Conservation (phyloP, 2,888 invertebrate genomes). For the Sycophila texana region DNA sequence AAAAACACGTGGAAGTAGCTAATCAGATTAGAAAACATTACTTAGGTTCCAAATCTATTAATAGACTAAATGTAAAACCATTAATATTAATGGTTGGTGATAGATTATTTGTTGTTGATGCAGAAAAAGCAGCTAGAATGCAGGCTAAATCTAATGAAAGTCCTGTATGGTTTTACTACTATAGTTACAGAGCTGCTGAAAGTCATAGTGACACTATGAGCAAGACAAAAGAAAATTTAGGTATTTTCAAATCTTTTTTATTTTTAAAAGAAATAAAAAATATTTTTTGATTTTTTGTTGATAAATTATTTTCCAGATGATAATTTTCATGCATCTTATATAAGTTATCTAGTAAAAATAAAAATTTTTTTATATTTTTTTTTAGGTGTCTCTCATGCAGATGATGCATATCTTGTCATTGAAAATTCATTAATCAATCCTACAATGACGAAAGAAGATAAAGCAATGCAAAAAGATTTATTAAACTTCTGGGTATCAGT, state of each 20-base stretch:
- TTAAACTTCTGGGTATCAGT: slow-evolving; percentile 79
- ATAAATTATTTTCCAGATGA: neutral
- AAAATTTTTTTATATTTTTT: neutral
- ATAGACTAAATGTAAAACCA: slow-evolving; percentile 65
- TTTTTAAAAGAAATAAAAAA: neutral
- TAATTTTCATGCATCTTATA: too few relatives aligned
- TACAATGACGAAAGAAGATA: slow-evolving; percentile 75
- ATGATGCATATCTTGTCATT: slow-evolving; percentile 80
- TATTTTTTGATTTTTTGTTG: slow-evolving; percentile 2
- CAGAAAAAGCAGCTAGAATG: slow-evolving; percentile 79
- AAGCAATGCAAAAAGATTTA: slow-evolving; percentile 77
- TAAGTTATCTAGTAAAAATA: neutral
- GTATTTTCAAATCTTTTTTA: slow-evolving; percentile 69
- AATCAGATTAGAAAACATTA: slow-evolving; percentile 79
- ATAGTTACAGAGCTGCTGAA: slow-evolving; percentile 78
- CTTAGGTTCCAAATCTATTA: slow-evolving; percentile 77
- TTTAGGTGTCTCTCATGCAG: slow-evolving; percentile 81
- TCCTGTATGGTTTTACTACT: slow-evolving; percentile 83
- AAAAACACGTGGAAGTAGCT: slow-evolving; percentile 76
- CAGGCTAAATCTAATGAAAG: slow-evolving; percentile 79
- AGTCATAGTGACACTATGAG: slow-evolving; percentile 80
- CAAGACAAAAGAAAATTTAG: slow-evolving; percentile 77
- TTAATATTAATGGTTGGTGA: slow-evolving; percentile 80
- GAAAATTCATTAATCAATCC: slow-evolving; percentile 72
- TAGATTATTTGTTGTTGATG: slow-evolving; percentile 81